These are phyloP conservation scores for Phthorimaea operculella DNA, from an alignment of 1,140 invertebrate genomes.

Conservation along the genomic window DNA sequence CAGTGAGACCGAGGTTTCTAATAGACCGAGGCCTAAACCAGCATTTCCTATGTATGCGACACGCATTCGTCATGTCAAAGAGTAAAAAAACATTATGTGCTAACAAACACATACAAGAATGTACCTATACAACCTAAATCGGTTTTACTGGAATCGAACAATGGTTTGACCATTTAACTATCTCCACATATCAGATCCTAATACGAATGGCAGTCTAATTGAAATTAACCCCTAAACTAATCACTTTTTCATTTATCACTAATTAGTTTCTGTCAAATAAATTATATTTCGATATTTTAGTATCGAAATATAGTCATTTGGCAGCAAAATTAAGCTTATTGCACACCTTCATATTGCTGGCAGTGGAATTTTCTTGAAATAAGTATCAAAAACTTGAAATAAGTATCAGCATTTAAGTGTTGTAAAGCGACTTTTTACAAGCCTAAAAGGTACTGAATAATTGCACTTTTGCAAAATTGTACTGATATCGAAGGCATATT, in stretches of 20 bases:
- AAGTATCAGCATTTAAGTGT: constrained; percentile 18
- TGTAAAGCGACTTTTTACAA: constrained; percentile 23
- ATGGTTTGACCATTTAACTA: too few relatives aligned
- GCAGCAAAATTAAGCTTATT: constrained; percentile 15
- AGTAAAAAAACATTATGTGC: not conserved
- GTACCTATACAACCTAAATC: too few relatives aligned
- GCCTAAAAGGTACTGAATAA: constrained; percentile 8
- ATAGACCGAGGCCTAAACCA: too few relatives aligned
- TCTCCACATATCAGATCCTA: not conserved
- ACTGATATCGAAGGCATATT: not conserved
- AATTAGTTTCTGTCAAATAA: too few relatives aligned
- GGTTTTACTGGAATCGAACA: too few relatives aligned
- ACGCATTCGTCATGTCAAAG: not conserved
- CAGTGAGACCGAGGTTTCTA: not conserved
- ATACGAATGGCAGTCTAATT: not conserved
- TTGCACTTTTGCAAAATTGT: not conserved
- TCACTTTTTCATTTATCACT: too few relatives aligned
- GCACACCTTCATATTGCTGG: constrained; percentile 27
- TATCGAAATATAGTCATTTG: not conserved
- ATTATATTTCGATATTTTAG: too few relatives aligned
- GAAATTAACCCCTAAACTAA: too few relatives aligned
- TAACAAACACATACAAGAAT: not conserved
- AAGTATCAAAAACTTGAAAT: constrained; percentile 41
- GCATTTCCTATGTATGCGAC: not conserved
- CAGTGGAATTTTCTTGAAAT: constrained; percentile 35